These are phyloP conservation scores for Epicampocera succincta DNA, from an alignment of 2,888 invertebrate species.

Conservation along the genomic window DNA sequence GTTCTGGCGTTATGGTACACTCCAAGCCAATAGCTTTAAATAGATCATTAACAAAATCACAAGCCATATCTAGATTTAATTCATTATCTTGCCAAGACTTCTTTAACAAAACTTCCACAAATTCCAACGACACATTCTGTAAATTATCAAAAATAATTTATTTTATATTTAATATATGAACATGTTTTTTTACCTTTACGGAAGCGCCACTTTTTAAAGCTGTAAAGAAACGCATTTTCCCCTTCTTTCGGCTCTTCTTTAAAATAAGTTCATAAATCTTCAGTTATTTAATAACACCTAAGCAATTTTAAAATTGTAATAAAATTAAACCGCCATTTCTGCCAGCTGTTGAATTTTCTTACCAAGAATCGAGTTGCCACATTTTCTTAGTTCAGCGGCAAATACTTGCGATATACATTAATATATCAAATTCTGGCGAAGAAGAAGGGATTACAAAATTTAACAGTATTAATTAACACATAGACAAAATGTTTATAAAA, in stretches of 20 bases:
- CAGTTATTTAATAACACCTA: background rate
- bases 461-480: too few relatives aligned
- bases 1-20: constrained; percentile 48
- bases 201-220: constrained; percentile 45
- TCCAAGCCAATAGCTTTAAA: constrained; percentile 54
- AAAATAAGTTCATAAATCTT: background rate
- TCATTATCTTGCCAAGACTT: constrained; percentile 29
- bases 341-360: background rate
- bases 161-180: too few relatives aligned
- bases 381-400: background rate
- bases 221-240: constrained; percentile 50
- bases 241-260: too few relatives aligned
- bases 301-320: constrained; percentile 6
- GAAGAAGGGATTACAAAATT: too few relatives aligned
- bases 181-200: constrained; percentile 14
- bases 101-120: constrained; percentile 24
- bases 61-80: constrained; percentile 46
- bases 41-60: constrained; percentile 57
- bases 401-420: too few relatives aligned
- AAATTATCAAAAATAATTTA: too few relatives aligned
- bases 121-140: constrained; percentile 35
- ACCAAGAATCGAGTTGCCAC: background rate
- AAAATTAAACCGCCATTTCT: constrained; percentile 17
- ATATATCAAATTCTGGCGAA: too few relatives aligned
- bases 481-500: too few relatives aligned